Base-by-base conservation (phyloP, 2,797 vertebrate genomes). In the Selene dorsalis region DNA sequence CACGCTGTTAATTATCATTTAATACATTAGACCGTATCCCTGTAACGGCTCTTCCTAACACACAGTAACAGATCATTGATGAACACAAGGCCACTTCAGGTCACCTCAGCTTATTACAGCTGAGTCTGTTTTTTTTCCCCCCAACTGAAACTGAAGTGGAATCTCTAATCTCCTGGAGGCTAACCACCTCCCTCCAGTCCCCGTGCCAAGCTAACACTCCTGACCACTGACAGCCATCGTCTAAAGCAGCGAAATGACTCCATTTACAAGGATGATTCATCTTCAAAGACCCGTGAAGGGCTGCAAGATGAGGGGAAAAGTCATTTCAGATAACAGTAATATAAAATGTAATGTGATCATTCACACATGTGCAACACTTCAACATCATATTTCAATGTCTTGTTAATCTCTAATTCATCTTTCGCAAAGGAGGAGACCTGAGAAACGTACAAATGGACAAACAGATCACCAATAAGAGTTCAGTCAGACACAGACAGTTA, bases 381-480 rank as follows among this genome's bases (percentile, higher is more conserved):
- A 58, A 4, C 45, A 62, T 75, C 76, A 62, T 57, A 56, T 79
- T 75, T 68, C 72, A 80, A 63, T 74, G 72, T 66, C 39, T 55
- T 61, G 58, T 84, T 80, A 76, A 72, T 82, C 69, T 58, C 38
- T 22, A 39, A 72, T 66, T 69, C 24, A 30, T 81, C 62, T 63
- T 43, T 69, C 69, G 75, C 75, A 60, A 60, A 16, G 47, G 35
- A 53, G 47, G 50, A 76, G 28, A 73, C 64, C 56, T 47, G 55
- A 52, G 65, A 63, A 66, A 73, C 41, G 0, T 16, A n/a, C 55
- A 80, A 61, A 72, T 80, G 35, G 47, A 26, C 52, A 39, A 45
- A 67, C 28, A 59, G 69, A 2, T 9, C 24, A 16, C 6, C 35
- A 59, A 60, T 62, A 52, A 79, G 35, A 45, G 78, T 45, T 77